phyloP scores from a whole-genome alignment of 2,113 vertebrate genomes.

The Petroica traversi region DNA sequence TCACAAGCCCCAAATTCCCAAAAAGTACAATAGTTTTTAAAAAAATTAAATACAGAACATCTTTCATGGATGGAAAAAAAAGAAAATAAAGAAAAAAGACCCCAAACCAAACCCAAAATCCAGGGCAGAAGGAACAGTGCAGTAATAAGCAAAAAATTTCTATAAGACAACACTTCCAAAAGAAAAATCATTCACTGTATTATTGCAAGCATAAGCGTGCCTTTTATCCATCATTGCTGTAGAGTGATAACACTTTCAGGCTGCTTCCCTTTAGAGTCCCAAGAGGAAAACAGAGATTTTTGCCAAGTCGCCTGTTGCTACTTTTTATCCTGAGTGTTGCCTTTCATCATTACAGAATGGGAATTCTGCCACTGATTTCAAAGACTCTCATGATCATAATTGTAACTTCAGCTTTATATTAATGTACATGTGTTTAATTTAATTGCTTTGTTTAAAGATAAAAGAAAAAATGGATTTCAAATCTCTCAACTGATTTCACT shows the following conservation, averaged over 20 bases:
- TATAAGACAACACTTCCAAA: background rate
- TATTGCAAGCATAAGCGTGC: background rate
- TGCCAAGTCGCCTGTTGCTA: conserved; percentile 49
- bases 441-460: conserved; percentile 61
- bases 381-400: conserved; percentile 38
- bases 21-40: background rate
- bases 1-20: background rate
- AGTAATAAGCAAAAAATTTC: background rate
- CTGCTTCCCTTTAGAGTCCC: background rate
- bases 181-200: background rate
- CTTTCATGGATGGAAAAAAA: background rate
- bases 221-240: background rate
- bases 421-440: conserved; percentile 59
- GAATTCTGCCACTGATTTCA: conserved; percentile 59
- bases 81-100: background rate
- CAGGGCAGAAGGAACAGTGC: rapidly evolving
- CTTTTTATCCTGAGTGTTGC: conserved; percentile 35
- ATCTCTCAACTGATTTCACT: conserved; percentile 39
- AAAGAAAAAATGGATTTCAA: conserved; percentile 52
- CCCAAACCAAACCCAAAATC: background rate
- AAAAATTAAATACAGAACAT: background rate
- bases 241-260: background rate
- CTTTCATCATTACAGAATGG: conserved; percentile 52
- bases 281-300: conserved; percentile 37
- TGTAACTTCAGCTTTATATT: conserved; percentile 42